Conservation (phyloP, 2,888 invertebrate genomes). For the Drosophila longiperda region DNA sequence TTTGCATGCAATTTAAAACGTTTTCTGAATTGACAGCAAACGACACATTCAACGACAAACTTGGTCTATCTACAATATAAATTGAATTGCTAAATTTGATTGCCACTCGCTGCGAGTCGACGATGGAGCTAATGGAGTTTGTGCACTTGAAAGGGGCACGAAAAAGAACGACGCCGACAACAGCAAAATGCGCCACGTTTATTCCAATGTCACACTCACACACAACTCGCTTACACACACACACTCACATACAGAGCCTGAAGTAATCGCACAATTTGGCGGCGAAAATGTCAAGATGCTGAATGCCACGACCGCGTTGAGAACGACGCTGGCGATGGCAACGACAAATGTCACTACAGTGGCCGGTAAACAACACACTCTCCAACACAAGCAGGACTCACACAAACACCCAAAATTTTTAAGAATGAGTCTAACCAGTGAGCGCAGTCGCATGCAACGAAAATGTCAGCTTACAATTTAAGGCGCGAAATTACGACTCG, state of each 20-base stretch:
- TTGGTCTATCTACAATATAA: constrained; percentile 71
- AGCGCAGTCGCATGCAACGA: constrained; percentile 45
- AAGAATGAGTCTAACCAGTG: constrained; percentile 17
- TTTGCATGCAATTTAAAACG: constrained; percentile 80
- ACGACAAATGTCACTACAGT: constrained; percentile 60
- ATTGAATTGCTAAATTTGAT: constrained; percentile 81
- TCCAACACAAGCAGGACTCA: constrained; percentile 25
- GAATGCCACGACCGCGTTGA: constrained; percentile 47
- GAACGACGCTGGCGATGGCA: constrained; percentile 11
- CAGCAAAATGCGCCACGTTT: constrained; percentile 46
- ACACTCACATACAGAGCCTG: constrained; percentile 18
- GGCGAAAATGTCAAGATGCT: constrained; percentile 78
- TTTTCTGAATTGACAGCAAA: constrained; percentile 76
- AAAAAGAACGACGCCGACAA: constrained; percentile 6
- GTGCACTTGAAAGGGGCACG: constrained; percentile 10
- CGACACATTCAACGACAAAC: constrained; percentile 42
- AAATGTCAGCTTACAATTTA: constrained; percentile 35
- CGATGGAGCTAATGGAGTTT: constrained; percentile 18
- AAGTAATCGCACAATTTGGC: constrained; percentile 80
- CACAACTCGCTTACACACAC: not conserved
- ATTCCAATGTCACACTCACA: constrained; percentile 44
- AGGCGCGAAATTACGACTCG: constrained; percentile 50
- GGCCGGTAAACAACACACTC: constrained; percentile 50
- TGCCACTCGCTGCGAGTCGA: constrained; percentile 60
- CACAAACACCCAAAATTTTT: constrained; percentile 12